Evolutionary conservation across 2,888 invertebrate genomes (phyloP), one percentile per base, ranked within the genome.

Genomic region (Plebejus anna): DNA sequence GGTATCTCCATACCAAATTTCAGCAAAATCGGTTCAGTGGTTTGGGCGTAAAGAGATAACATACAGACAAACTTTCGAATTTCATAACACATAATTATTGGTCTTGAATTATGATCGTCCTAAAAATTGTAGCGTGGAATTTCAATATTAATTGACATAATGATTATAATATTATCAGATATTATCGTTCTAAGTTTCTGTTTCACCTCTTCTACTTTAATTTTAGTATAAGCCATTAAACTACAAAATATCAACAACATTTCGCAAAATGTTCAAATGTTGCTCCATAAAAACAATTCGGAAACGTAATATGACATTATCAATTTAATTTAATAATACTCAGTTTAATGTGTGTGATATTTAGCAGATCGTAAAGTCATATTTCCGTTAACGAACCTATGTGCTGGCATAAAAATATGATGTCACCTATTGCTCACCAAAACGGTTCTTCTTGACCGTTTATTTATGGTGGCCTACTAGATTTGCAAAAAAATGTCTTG

Each of bases 371-470:
- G 13, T 66, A 36, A 66, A 66, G 66, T 66, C 4, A 32, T 3
- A 9, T 66, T 13, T 66, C 66, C 66, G 66, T 66, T 66, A 36
- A 61, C 28, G 61, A 66, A 32, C 32, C 66, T 66, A 66, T 61
- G n/a, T 28, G 22, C 22, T 1, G 59, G 22, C 32, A 11, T 66
- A 42, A 9, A 9, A 61, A 28, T 61, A 5, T 32, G 66, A 66
- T 13, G 66, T 66, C 66, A 66, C 13, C 5, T 16, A 66, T 66
- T 66, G 13, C 66, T 66, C 66, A 66, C 66, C 66, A 32, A 66
- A 66, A 32, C 66, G 66, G 66, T 66, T 66, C 32, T 36, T 66
- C 66, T 13, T 16, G 32, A 66, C 66, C 66, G 66, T 66, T 66
- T 66, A 36, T 66, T 66, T 13, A 66, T 13, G 32, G 6, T 59